Evolutionary conservation across 2,797 vertebrate genomes (phyloP).

Genomic region (Myotis myotis): DNA sequence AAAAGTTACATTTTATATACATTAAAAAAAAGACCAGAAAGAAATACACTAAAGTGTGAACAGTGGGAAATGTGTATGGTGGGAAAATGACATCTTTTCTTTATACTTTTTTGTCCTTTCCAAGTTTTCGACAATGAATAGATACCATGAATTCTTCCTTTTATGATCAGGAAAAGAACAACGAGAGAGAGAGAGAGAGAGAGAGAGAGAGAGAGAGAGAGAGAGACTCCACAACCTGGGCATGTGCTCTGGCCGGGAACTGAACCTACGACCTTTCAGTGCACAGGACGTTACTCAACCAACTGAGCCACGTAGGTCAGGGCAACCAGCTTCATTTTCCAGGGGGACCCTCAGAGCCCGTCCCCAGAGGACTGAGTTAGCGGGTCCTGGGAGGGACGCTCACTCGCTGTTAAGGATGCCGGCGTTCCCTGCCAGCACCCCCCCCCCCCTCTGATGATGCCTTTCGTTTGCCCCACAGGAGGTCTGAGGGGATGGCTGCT

Average conservation of each 20-base stretch:
- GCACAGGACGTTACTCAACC: not conserved
- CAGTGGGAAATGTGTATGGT: not conserved
- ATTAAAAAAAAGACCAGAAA: not conserved
- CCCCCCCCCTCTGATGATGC: not conserved
- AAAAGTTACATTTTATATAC: not conserved
- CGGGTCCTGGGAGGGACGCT: not conserved
- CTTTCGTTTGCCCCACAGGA: conserved; percentile 71
- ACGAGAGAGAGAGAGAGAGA: not conserved
- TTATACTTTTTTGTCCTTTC: not conserved
- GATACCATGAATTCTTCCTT: conserved; percentile 4
- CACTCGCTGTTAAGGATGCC: not conserved
- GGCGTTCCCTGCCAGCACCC: not conserved
- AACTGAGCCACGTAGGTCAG: not conserved
- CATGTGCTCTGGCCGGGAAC: not conserved
- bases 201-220: not conserved
- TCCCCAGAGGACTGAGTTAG: not conserved
- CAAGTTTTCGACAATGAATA: conserved; percentile 32
- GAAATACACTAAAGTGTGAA: not conserved
- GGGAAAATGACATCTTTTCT: not conserved
- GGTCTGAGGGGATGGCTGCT: conserved; percentile 86
- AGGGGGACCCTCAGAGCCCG: not conserved
- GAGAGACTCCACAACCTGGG: not conserved
- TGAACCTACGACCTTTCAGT: not conserved
- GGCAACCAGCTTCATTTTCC: not conserved
- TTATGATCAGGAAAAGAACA: conserved; percentile 39